phyloP scores from a whole-genome alignment of 2,888 invertebrate species.

The Marasmarcha lunaedactyla region DNA sequence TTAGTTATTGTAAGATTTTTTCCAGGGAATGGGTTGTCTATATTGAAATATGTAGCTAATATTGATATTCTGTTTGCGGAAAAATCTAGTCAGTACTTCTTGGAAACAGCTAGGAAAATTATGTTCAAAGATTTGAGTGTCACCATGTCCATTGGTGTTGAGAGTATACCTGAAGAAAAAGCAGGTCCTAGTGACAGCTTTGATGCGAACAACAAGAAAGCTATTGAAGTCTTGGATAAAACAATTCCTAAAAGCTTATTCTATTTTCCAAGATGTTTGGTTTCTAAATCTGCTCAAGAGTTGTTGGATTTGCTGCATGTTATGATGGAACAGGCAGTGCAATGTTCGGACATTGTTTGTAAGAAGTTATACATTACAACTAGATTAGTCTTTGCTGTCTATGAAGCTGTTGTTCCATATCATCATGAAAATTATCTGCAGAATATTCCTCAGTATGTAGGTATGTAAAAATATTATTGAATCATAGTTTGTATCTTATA shows the following conservation, averaged over 20 bases:
- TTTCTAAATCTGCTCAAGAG: conserved; percentile 74
- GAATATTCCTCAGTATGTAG: conserved; percentile 89
- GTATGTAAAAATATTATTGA: conserved; percentile 44
- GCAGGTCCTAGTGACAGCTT: conserved; percentile 12
- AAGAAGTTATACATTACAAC: conserved; percentile 77
- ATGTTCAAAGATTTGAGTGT: conserved; percentile 87
- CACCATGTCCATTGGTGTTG: conserved; percentile 70
- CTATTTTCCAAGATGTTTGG: conserved; percentile 67
- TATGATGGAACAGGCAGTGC: conserved; percentile 75
- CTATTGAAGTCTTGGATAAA: conserved; percentile 43
- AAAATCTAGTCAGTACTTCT: conserved; percentile 79
- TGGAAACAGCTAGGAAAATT: conserved; percentile 76
- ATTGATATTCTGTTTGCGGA: conserved; percentile 82
- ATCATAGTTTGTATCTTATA: too few relatives aligned
- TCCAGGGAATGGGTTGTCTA: conserved; percentile 60
- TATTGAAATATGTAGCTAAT: conserved; percentile 78
- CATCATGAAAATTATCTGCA: conserved; percentile 84
- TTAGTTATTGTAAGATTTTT: conserved; percentile 73
- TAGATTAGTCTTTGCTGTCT: conserved; percentile 80
- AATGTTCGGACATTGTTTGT: conserved; percentile 72
- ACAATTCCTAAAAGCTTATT: conserved; percentile 52
- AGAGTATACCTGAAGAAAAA: conserved; percentile 34
- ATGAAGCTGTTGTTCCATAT: conserved; percentile 81
- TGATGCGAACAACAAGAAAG: conserved; percentile 35
- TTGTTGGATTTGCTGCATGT: conserved; percentile 73